phyloP scores from a whole-genome alignment of 2,797 vertebrate species.

The Megalops cyprinoides region DNA sequence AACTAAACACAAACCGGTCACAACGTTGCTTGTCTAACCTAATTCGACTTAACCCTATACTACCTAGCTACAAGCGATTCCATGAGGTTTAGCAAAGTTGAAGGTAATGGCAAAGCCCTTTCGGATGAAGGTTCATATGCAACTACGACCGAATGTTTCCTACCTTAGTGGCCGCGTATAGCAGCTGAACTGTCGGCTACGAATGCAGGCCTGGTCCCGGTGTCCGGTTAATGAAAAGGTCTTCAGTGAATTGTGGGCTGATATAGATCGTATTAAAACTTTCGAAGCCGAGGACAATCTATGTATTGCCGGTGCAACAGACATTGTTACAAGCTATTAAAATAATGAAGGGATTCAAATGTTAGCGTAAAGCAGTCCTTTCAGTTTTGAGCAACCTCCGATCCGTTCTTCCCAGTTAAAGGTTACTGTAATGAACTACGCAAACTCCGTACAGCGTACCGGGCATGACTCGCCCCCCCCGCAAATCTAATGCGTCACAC shows the following conservation, averaged over 20 bases:
- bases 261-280: slow-evolving; percentile 7
- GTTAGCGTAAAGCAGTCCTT: background rate
- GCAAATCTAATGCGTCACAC: background rate
- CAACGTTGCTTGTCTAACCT: no score
- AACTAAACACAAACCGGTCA: no score
- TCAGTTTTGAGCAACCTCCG: background rate
- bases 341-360: background rate
- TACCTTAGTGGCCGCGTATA: slow-evolving; percentile 34
- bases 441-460: background rate
- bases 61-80: no score
- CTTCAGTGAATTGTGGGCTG: background rate
- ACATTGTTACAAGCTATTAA: slow-evolving; percentile 25
- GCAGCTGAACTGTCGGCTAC: slow-evolving; percentile 32
- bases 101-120: no score
- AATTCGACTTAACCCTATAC: no score
- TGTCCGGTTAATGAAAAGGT: background rate
- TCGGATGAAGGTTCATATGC: no score
- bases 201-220: slow-evolving; percentile 22
- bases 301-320: background rate
- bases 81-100: no score
- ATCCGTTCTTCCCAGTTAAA: background rate
- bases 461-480: background rate
- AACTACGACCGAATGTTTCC: slow-evolving; percentile 14
- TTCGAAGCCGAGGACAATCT: background rate
- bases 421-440: background rate